Evolutionary conservation across 2,113 vertebrate genomes (phyloP), one percentile per base, ranked within the genome.

Genomic region (Lamprotornis superbus): DNA sequence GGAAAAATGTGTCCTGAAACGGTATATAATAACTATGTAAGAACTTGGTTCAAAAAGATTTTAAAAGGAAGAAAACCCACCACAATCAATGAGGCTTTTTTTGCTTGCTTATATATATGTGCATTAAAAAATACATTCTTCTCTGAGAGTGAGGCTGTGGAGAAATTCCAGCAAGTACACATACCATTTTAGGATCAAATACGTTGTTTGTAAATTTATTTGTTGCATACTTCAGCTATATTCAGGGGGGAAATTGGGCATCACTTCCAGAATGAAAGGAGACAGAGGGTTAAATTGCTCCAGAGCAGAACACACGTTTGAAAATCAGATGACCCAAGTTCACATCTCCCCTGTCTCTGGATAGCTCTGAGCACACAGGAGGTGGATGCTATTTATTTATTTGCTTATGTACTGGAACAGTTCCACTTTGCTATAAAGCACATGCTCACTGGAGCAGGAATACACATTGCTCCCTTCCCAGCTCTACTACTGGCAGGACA

Each of bases 311-410:
- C 53, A 69, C 2, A 6, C 5, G 5, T 75, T 52, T 52, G 64
- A 84, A 68, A 83, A 89, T 73, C 53, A 84, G 74, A 71, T 47
- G 64, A 82, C 60, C 35, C 37, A 70, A 81, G 83, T 75, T 89
- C 77, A 79, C 57, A 49, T 87, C 44, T 81, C 28, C 49, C 25
- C 61, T 70, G 39, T 39, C 35, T 46, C 60, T 84, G 49, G 37
- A 17, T 14, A 75, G 77, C 55, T 86, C 59, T 42, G 46, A 93
- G 79, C 68, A 57, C 35, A 61, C 12, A 80, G 79, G 37, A 35
- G 70, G 64, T 31, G 55, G 55, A 78, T 90, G 64, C 42, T 93
- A 64, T 63, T 93, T 94, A 94, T 92, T 93, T 92, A 83, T 83
- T 90, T 90, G 33, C 33, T 74, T 92, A 70, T 44, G 84, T 87